Conservation (phyloP, 1,140 invertebrate genomes). For the Drosophila erecta region DNA sequence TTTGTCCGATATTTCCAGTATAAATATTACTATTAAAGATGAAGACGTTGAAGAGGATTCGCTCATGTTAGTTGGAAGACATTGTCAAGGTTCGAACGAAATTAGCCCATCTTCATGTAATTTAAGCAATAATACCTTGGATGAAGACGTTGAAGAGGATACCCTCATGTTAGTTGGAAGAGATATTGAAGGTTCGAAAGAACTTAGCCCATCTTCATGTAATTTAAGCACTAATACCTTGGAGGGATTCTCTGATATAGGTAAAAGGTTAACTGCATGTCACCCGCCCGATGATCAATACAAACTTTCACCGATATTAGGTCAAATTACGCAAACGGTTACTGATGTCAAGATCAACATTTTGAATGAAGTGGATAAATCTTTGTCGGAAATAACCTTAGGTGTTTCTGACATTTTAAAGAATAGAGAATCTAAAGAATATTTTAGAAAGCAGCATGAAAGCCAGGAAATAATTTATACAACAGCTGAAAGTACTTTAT, state of each 20-base stretch:
- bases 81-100: background rate
- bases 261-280: background rate
- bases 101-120: background rate
- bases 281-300: background rate
- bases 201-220: background rate
- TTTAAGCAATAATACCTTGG: background rate
- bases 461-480: background rate
- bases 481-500: too few relatives aligned
- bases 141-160: background rate
- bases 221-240: background rate
- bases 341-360: background rate
- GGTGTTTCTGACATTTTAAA: background rate
- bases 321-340: background rate
- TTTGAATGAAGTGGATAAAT: conserved; percentile 6
- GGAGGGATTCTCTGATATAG: background rate
- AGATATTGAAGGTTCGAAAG: background rate
- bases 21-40: background rate
- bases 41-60: too few relatives aligned
- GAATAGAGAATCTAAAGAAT: background rate
- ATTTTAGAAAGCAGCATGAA: background rate
- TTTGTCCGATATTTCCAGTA: background rate
- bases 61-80: too few relatives aligned
- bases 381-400: background rate
- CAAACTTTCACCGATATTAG: background rate
- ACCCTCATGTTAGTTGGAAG: too few relatives aligned